A percentile compares a stretch with the other conserved stretches of the same genome.
phyloP scores from a whole-genome alignment of 2,888 invertebrate species.

The Drosophila bunnanda region DNA sequence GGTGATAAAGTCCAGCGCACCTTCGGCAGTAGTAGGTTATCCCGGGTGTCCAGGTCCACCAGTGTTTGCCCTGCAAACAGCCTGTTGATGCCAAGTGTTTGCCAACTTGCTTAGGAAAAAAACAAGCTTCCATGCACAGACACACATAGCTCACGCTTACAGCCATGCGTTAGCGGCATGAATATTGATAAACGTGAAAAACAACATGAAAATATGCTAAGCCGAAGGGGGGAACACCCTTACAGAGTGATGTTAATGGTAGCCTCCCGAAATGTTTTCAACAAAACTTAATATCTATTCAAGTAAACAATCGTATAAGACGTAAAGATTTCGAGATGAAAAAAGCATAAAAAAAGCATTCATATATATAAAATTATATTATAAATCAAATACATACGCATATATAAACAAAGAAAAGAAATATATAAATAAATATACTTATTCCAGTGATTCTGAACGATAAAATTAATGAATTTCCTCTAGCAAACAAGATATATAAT shows the following conservation, averaged over 20 bases:
- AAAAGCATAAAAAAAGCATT: neutral
- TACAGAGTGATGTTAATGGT: accelerated
- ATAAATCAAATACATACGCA: slow-evolving; percentile 2
- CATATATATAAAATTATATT: too few relatives aligned
- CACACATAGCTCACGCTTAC: neutral
- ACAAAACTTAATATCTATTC: too few relatives aligned
- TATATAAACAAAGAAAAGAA: neutral
- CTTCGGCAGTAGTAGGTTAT: neutral
- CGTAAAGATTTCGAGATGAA: neutral
- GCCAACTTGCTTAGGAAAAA: slow-evolving; percentile 12
- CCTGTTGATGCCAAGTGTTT: slow-evolving; percentile 5
- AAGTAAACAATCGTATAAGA: neutral
- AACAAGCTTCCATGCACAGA: neutral
- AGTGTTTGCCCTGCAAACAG: slow-evolving; percentile 1
- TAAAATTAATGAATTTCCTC: neutral
- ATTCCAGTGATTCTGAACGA: neutral
- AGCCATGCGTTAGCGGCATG: slow-evolving; percentile 36
- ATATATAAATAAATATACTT: neutral
- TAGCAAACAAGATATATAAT: neutral
- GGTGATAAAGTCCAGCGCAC: slow-evolving; percentile 43
- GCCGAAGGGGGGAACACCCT: neutral
- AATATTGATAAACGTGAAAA: slow-evolving; percentile 23
- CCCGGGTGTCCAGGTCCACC: neutral
- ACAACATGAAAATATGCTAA: neutral
- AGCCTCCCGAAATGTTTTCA: too few relatives aligned